These are phyloP conservation scores for Brachymystax lenok DNA, from an alignment of 2,797 vertebrate genomes.

Conservation along the genomic window DNA sequence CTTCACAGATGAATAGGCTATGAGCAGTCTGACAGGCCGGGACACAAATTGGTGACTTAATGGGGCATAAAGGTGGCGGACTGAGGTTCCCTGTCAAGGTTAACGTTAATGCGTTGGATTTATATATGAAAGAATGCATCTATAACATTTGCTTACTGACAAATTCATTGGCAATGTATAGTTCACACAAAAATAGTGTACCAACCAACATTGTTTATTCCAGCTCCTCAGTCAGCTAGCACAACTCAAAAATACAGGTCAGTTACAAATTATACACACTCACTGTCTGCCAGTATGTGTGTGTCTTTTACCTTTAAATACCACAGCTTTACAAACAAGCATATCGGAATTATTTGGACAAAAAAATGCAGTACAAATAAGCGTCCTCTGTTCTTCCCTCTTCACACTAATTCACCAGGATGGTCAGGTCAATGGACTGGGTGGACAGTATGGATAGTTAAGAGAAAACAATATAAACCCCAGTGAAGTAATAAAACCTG, in stretches of 20 bases:
- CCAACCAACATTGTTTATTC: background rate
- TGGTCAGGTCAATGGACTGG: background rate
- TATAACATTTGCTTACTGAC: too few species aligned
- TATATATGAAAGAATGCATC: too few species aligned
- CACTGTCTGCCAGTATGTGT: too few species aligned
- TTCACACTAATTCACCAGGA: background rate
- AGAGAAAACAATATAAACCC: too few species aligned
- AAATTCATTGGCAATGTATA: too few species aligned
- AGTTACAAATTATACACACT: conserved; percentile 2
- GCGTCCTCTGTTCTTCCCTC: background rate
- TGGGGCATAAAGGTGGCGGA: too few species aligned
- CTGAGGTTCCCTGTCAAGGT: too few species aligned
- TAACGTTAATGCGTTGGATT: too few species aligned
- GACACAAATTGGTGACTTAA: too few species aligned
- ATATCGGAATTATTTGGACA: background rate
- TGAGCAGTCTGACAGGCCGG: background rate
- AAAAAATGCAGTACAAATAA: background rate
- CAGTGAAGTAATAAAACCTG: background rate
- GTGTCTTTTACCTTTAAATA: conserved; percentile 41
- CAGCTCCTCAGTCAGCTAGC: background rate
- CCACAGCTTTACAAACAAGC: background rate
- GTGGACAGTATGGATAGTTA: background rate
- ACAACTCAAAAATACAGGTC: background rate
- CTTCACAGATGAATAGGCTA: background rate
- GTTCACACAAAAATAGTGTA: too few species aligned